Base-by-base conservation (phyloP, 2,888 invertebrate species). In the Epistrophe eligans region DNA sequence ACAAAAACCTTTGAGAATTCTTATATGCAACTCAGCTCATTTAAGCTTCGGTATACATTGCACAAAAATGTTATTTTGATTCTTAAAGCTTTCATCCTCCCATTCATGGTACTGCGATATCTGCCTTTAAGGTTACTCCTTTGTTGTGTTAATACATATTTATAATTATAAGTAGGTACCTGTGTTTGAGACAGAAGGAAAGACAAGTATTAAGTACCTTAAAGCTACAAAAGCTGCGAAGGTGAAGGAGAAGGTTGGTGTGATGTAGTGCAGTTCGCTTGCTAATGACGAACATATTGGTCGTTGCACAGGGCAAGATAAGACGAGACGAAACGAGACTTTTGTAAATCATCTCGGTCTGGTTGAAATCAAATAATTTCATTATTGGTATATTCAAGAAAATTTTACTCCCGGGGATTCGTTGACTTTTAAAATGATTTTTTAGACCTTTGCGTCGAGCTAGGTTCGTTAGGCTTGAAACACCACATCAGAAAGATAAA, bases 61-160 rank as follows among this genome's bases (percentile, higher is more conserved):
- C 67, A 77, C 43, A 55, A 62, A 60, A 67, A 67, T 84, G 58
- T 80, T 58, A 57, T 67, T 76, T 67, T 81, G 80, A 76, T 81
- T 55, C 77, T 81, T 81, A 66, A 52, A 66, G 32, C 11, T 60
- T 67, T 64, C 24, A 24, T 74, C 62, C 19, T 45, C 52, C 48
- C 40, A 70, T 74, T 62, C 55, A 28, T 74, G 57, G 57, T 71
- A 32, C 19, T n/a, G 43, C 40, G 52, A 62, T 64, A 24, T 24
- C 24, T 71, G 66, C 17, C 35, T 79, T 24, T n/a, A 50, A 50
- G 74, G 74, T 48, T 74, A 84, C 84, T 79, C 84, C 84, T 70
- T 79, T 84, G 62, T 66, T 74, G 73, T 79, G 84, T 84, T 73
- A 19, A 58, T 76, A 64, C 62, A 57, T 35, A 35, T 35, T n/a